Conservation (phyloP, 2,888 invertebrate species). For the Idaea dimidiata region DNA sequence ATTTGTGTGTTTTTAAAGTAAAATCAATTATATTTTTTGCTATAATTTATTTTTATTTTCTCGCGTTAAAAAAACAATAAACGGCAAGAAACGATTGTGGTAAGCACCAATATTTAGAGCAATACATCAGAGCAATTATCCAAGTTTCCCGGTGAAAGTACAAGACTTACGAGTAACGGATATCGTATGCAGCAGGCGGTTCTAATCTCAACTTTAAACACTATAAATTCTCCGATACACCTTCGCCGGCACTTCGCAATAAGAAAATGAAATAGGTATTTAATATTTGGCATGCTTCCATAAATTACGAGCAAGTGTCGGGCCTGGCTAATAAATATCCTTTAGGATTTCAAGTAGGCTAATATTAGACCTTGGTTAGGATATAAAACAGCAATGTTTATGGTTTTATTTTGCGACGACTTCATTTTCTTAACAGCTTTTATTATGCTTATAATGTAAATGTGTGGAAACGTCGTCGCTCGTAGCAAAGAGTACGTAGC, state of each 20-base stretch:
- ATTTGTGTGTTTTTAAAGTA: too few relatives aligned
- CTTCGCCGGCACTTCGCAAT: conserved; percentile 25
- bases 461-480: not conserved
- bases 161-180: conserved; percentile 43
- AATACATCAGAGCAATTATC: not conserved
- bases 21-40: too few relatives aligned
- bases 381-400: not conserved
- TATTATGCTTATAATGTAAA: not conserved
- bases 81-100: too few relatives aligned
- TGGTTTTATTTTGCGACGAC: conserved; percentile 1
- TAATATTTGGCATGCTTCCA: conserved; percentile 26
- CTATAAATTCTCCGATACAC: conserved; percentile 52
- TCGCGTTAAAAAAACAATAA: too few relatives aligned
- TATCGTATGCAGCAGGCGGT: conserved; percentile 39
- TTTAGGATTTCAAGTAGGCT: conserved; percentile 13
- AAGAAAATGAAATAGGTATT: conserved; percentile 32
- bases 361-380: conserved; percentile 4
- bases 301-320: conserved; percentile 21
- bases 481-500: not conserved
- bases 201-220: conserved; percentile 38
- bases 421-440: conserved; percentile 2
- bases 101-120: too few relatives aligned
- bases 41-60: too few relatives aligned
- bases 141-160: conserved; percentile 33
- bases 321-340: conserved; percentile 12